phyloP scores from a whole-genome alignment of 2,113 vertebrate genomes.

The Lipotes vexillifer region DNA sequence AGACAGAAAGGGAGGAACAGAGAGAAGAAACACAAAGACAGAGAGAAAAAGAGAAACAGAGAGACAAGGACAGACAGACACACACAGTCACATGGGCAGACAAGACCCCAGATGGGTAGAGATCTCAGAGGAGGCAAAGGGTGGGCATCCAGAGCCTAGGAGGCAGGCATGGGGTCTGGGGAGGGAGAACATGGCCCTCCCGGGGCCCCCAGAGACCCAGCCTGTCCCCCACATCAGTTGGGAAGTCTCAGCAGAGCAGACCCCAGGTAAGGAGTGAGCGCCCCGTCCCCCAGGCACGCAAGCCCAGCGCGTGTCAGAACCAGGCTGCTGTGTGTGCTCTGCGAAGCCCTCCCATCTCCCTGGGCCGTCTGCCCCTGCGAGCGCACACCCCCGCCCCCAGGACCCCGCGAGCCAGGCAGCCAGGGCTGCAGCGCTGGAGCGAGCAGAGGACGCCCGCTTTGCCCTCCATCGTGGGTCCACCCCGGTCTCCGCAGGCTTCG shows the following conservation, averaged over 20 bases:
- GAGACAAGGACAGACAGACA: background rate
- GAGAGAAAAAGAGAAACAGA: background rate
- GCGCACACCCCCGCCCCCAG: background rate
- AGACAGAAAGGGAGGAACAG: background rate
- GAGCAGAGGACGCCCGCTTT: background rate
- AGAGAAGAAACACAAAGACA: background rate
- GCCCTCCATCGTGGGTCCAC: background rate
- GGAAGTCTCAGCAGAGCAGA: background rate
- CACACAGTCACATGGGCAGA: background rate
- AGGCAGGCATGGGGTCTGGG: background rate
- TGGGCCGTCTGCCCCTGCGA: background rate
- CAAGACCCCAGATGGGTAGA: background rate
- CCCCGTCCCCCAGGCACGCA: background rate
- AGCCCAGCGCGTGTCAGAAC: background rate
- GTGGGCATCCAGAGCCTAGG: background rate
- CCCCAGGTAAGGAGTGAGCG: background rate
- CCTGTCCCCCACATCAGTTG: rapidly evolving
- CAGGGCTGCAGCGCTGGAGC: background rate
- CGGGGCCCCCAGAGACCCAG: background rate
- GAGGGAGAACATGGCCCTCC: background rate
- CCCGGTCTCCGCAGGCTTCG: slow-evolving; percentile 87
- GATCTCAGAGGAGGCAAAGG: background rate
- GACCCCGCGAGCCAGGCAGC: background rate
- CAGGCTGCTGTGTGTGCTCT: background rate
- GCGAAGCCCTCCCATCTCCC: background rate